Evolutionary conservation across 2,113 vertebrate genomes (phyloP).

Genomic region (Anguilla japonica): DNA sequence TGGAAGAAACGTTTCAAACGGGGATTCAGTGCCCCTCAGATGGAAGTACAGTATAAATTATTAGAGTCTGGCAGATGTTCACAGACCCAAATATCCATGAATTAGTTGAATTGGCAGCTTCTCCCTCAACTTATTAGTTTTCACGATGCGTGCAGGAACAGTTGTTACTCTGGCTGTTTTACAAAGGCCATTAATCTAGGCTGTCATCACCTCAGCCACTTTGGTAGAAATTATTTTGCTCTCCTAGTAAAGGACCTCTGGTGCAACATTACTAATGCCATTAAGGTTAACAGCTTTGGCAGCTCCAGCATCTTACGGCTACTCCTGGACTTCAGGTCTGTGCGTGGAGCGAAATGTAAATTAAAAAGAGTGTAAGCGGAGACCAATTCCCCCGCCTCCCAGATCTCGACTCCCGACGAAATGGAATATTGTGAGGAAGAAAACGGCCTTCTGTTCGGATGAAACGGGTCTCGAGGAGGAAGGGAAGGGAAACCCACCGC

Average conservation of each 20-base stretch:
- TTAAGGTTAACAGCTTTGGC: conserved; percentile 66
- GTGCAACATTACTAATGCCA: conserved; percentile 66
- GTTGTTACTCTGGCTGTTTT: conserved; percentile 65
- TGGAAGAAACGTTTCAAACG: conserved; percentile 64
- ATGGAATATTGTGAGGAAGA: background rate
- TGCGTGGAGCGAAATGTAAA: conserved; percentile 48
- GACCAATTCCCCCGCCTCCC: conserved; percentile 36
- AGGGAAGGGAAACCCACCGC: background rate
- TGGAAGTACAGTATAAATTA: conserved; percentile 75
- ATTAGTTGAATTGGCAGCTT: conserved; percentile 73
- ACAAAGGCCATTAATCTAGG: conserved; percentile 66
- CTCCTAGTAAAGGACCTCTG: conserved; percentile 65
- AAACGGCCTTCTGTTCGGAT: background rate
- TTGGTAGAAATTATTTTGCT: conserved; percentile 62
- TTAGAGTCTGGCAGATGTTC: conserved; percentile 78
- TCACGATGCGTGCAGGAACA: conserved; percentile 66
- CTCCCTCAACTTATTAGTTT: conserved; percentile 66
- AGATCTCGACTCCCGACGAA: conserved; percentile 1
- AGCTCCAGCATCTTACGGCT: conserved; percentile 63
- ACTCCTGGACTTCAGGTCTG: conserved; percentile 57
- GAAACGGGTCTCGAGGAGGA: background rate
- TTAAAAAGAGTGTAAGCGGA: conserved; percentile 59
- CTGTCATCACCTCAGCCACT: conserved; percentile 60
- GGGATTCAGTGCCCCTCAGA: conserved; percentile 67
- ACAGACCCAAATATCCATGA: conserved; percentile 84